phyloP scores from a whole-genome alignment of 2,113 vertebrate species.

The Elephantulus edwardii region DNA sequence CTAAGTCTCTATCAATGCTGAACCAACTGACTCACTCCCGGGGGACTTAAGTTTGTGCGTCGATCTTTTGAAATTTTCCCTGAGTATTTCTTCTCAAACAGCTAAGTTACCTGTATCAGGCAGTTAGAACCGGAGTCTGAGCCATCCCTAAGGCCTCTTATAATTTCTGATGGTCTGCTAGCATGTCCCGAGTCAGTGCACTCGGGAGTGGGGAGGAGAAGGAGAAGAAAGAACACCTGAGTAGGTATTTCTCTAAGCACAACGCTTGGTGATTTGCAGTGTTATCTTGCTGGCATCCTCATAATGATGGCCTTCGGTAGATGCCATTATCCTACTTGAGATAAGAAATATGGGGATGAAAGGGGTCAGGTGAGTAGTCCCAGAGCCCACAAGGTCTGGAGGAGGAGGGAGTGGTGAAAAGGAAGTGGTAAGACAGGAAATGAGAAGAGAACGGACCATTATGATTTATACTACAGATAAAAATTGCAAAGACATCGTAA shows the following conservation, averaged over 20 bases:
- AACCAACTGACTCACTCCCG: not conserved
- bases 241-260: not conserved
- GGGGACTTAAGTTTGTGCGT: not conserved
- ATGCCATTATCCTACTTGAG: too few species aligned
- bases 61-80: not conserved
- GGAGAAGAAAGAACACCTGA: not conserved
- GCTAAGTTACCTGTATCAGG: rapidly evolving
- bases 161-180: not conserved
- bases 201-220: not conserved
- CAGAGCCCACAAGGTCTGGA: not conserved
- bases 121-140: not conserved
- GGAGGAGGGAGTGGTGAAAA: not conserved
- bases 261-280: not conserved
- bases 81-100: not conserved
- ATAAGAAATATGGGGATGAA: not conserved
- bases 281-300: not conserved
- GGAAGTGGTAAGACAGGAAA: not conserved
- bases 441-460: not conserved
- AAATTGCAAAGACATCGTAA: not conserved
- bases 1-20: not conserved
- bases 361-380: too few species aligned
- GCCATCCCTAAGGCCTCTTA: not conserved
- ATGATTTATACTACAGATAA: not conserved
- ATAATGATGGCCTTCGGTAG: not conserved
- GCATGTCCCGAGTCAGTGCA: not conserved